These are phyloP conservation scores for Lepidurus packardi DNA, from an alignment of 1,140 invertebrate species.

Conservation along the genomic window DNA sequence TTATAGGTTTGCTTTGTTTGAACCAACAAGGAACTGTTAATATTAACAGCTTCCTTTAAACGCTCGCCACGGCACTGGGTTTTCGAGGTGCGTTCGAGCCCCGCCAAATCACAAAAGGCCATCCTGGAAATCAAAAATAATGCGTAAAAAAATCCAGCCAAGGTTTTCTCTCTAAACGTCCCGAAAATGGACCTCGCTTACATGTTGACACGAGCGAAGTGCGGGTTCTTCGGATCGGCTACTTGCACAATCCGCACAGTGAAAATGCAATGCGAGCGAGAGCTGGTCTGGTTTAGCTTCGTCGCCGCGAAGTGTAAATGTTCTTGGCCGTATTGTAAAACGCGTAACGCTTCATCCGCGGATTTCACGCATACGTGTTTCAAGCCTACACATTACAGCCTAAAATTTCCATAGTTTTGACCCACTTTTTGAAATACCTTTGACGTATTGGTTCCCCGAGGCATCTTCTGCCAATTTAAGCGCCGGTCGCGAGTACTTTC, in stretches of 20 bases:
- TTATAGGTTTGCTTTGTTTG: no score
- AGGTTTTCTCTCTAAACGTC: background rate
- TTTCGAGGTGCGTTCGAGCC: conserved; percentile 78
- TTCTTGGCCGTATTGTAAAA: conserved; percentile 69
- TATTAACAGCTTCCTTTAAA: conserved; percentile 79
- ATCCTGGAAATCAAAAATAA: conserved; percentile 41
- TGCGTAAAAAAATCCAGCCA: background rate
- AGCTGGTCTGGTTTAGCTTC: conserved; percentile 73
- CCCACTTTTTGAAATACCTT: conserved; percentile 46
- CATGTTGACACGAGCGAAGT: background rate
- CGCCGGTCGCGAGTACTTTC: conserved; percentile 46
- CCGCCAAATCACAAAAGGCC: conserved; percentile 85
- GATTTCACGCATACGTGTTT: conserved; percentile 66
- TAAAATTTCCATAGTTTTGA: no score
- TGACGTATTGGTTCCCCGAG: conserved; percentile 65
- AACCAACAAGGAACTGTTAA: conserved; percentile 82
- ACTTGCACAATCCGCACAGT: conserved; percentile 64
- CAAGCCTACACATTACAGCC: no score
- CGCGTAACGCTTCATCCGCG: conserved; percentile 70
- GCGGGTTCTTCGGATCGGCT: conserved; percentile 22
- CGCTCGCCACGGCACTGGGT: conserved; percentile 75
- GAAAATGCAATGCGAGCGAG: conserved; percentile 82
- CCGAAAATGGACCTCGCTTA: conserved; percentile 31
- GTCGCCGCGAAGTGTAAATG: conserved; percentile 80
- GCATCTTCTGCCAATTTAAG: conserved; percentile 56